Evolutionary conservation across 1,140 invertebrate species (phyloP), one percentile per base, ranked within the genome.

Genomic region (Scylla paramamosain): DNA sequence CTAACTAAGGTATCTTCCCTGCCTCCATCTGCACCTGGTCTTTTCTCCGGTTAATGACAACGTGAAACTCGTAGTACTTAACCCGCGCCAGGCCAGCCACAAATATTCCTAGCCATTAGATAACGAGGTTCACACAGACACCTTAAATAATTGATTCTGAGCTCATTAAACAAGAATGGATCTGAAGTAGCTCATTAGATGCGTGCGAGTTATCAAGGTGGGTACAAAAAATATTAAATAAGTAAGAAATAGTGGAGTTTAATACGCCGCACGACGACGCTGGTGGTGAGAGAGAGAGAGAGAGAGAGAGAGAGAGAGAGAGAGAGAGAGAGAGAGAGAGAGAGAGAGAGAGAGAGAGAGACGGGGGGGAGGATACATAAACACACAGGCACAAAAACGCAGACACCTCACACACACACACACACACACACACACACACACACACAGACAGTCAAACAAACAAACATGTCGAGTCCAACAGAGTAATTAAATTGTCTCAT

Each of bases 141-240:
- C 67, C 67, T 77, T 77, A 77, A 77, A 77, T 77, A 77, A 77
- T 77, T n/a, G 25, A n/a, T 77, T 77, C 67, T 77, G 67, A 77
- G 67, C 67, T 77, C 67, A 77, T 77, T 77, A 77, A 77, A 77
- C 67, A 77, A 77, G 25, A 77, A 77, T 77, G 67, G 25, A 25
- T 77, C 67, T n/a, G 67, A 77, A 77, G 67, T 77, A n/a, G 67
- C 67, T 77, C 67, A 77, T 77, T 77, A 77, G 20, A 77, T 77
- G 67, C 20, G 12, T 25, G 67, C 67, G 25, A 20, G 16, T 77
- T 77, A 77, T 77, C 67, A 77, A 77, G 67, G n/a, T 7, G 25
- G 67, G 67, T 2, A 7, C 12, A 77, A 77, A 77, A 77, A 77
- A 77, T 25, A n/a, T n/a, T n/a, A n/a, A 77, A 77, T 77, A 77